Evolutionary conservation across 2,888 invertebrate species (phyloP).

Genomic region (Leptopterna dolabrata): DNA sequence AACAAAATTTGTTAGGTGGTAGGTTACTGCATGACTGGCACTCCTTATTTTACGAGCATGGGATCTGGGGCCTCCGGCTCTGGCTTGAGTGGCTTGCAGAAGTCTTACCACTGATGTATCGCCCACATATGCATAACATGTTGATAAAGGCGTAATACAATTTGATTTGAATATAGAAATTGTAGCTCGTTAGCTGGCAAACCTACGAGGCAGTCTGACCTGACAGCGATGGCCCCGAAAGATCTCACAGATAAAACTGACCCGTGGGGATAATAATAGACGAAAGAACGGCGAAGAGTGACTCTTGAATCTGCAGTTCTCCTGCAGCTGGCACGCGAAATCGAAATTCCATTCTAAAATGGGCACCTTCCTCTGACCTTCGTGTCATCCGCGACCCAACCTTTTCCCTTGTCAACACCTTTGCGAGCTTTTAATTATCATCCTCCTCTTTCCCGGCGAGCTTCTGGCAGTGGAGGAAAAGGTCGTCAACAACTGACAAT

Average conservation of each 20-base stretch:
- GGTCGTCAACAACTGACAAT: conserved; percentile 3
- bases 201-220: background rate
- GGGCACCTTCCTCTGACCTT: conserved; percentile 18
- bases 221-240: background rate
- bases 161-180: no score
- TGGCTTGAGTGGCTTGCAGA: no score
- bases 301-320: background rate
- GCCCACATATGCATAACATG: no score
- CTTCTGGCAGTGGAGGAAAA: background rate
- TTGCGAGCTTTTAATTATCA: conserved; percentile 18
- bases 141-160: no score
- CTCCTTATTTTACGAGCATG: no score
- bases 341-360: background rate
- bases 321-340: background rate
- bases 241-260: background rate
- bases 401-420: conserved; percentile 22
- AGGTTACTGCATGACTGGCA: no score
- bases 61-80: no score
- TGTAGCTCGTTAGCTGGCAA: no score
- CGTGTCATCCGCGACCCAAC: conserved; percentile 23
- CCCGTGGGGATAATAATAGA: background rate
- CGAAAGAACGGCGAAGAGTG: background rate
- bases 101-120: no score
- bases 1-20: no score
- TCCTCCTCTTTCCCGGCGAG: background rate